Percentiles rank a stretch among this genome's conserved stretches.
Evolutionary conservation across 2,888 invertebrate genomes (phyloP).

Genomic region (Yponomeuta evonymella): DNA sequence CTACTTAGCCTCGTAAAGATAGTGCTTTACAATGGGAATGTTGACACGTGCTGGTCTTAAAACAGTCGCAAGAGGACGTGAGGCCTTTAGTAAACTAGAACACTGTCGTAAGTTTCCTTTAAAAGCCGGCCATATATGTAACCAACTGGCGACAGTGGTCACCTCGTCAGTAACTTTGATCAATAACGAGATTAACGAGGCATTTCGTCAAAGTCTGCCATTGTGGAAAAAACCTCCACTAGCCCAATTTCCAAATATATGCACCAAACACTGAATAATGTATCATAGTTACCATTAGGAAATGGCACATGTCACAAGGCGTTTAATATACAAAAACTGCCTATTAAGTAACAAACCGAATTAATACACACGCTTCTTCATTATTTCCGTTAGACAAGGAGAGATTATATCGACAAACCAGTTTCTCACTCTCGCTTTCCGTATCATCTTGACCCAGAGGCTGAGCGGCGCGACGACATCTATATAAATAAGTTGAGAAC

Average conservation of each 20-base stretch:
- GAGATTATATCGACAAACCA: constrained; percentile 46
- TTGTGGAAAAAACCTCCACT: neutral
- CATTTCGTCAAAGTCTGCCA: neutral
- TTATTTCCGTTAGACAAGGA: constrained; percentile 63
- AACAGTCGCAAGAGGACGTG: neutral
- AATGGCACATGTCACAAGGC: constrained; percentile 8
- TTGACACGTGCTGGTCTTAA: neutral
- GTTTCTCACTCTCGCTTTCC: constrained; percentile 52
- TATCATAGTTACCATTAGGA: neutral
- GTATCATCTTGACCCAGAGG: constrained; percentile 35
- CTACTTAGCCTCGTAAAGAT: neutral
- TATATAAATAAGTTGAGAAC: constrained; percentile 67
- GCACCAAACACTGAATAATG: neutral
- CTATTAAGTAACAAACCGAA: constrained; percentile 58
- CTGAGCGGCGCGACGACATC: constrained; percentile 32
- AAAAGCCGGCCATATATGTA: neutral
- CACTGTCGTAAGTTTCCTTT: constrained; percentile 3
- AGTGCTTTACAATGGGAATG: neutral
- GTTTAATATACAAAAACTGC: constrained; percentile 8
- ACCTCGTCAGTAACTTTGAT: neutral
- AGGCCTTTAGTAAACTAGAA: neutral
- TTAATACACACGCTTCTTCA: constrained; percentile 46
- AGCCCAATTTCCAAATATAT: constrained; percentile 27
- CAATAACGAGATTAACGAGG: neutral
- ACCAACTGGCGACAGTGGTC: neutral